Conservation (phyloP, 2,113 vertebrate species). For the Perognathus longimembris region DNA sequence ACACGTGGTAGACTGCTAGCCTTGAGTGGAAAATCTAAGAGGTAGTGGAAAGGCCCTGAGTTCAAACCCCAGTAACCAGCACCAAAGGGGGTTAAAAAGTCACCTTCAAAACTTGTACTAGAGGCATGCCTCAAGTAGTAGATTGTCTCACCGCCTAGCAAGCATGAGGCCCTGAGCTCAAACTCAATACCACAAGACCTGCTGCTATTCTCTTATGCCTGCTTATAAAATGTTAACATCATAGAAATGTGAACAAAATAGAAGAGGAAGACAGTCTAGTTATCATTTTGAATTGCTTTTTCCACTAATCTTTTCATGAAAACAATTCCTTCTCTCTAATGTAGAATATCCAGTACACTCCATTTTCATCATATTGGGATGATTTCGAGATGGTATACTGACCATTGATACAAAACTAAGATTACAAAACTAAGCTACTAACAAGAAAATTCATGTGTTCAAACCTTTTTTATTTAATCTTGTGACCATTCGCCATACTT, state of each 20-base stretch:
- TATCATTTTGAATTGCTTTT: slow-evolving; percentile 33
- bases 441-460: slow-evolving; percentile 31
- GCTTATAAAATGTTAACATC: slow-evolving; percentile 13
- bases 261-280: neutral
- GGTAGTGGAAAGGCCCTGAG: too few relatives aligned
- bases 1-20: too few relatives aligned
- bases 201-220: neutral
- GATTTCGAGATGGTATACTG: neutral
- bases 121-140: too few relatives aligned
- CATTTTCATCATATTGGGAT: neutral
- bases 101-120: too few relatives aligned
- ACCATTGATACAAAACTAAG: neutral
- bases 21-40: too few relatives aligned
- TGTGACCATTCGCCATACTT: slow-evolving; percentile 33
- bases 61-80: too few relatives aligned
- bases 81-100: too few relatives aligned
- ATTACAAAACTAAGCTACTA: slow-evolving; percentile 36
- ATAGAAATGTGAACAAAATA: slow-evolving; percentile 29
- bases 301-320: slow-evolving; percentile 42
- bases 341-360: neutral
- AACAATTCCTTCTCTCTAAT: slow-evolving; percentile 18
- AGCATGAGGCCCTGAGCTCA: too few relatives aligned
- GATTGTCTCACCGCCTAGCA: too few relatives aligned
- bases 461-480: neutral
- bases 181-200: neutral